Evolutionary conservation across 2,888 invertebrate genomes (phyloP).

Genomic region (Lithophane socia): DNA sequence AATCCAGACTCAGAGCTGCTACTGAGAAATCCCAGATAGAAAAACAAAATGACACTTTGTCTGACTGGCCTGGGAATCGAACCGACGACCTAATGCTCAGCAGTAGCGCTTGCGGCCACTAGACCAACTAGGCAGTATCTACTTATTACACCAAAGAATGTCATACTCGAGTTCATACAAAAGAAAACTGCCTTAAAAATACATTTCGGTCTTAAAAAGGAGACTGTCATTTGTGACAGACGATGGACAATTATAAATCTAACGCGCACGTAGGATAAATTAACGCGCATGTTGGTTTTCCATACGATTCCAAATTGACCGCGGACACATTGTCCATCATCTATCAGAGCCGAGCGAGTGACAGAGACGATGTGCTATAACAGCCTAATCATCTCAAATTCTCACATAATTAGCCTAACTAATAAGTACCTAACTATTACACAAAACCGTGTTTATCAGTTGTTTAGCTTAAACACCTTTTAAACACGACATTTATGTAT

Average conservation of each 20-base stretch:
- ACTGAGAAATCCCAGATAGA: not conserved
- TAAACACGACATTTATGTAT: too few relatives aligned
- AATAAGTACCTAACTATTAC: too few relatives aligned
- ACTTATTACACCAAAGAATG: too few relatives aligned
- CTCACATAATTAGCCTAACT: not conserved
- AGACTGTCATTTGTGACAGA: not conserved
- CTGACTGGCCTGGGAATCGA: not conserved
- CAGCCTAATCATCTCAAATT: not conserved
- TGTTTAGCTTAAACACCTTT: too few relatives aligned
- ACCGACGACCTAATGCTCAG: not conserved
- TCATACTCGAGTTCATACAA: too few relatives aligned
- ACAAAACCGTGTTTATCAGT: too few relatives aligned
- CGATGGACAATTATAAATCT: too few relatives aligned
- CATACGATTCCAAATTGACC: too few relatives aligned
- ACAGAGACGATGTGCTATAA: not conserved
- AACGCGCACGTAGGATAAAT: too few relatives aligned
- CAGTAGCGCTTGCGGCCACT: not conserved
- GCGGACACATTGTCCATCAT: too few relatives aligned
- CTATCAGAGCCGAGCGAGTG: not conserved
- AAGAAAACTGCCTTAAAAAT: too few relatives aligned
- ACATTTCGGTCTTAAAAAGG: not conserved
- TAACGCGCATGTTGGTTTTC: too few relatives aligned
- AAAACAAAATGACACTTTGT: not conserved
- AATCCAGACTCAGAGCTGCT: not conserved
- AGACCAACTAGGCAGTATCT: not conserved